Base-by-base conservation (phyloP, 2,888 invertebrate species). In the Drosophila aldrichi region DNA sequence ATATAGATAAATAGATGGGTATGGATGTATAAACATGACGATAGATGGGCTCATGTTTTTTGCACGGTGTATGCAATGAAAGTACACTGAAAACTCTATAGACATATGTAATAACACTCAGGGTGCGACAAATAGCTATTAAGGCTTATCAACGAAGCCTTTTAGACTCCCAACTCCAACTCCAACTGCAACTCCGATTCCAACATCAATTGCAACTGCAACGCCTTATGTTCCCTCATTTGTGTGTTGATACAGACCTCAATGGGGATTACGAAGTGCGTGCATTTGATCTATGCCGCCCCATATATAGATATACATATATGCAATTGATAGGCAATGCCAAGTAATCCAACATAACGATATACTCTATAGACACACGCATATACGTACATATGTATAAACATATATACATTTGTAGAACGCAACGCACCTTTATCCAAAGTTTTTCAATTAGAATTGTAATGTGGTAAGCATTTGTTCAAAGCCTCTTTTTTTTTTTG, bases 251-350 rank as follows among this genome's bases (percentile, higher is more conserved):
- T 89, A 90, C 79, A 89, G 81, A 91, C 90, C 92, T 92, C 91
- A 92, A 92, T 89, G 84, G 86, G 92, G 91, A 92, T 92, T 92
- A 92, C 78, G 75, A 68, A 77, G 82, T 91, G 88, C 87, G 83
- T 86, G 74, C 77, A 68, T 82, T 73, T 81, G 82, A 88, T 70
- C 73, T 81, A 67, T 79, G 79, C 84, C 84, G 84, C 55, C 76
- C 38, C 9, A 54, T n/a, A 43, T 14, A 48, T 9, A 51, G 48
- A 58, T 36, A 58, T 22, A 25, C 2, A 25, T 22, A 41, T 67
- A 8, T 32, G 38, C 58, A 43, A 74, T 67, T 61, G 74, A 73
- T 73, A 55, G 41, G 70, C 76, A 81, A 66, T 68, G 70, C 69
- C 58, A 81, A 83, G 76, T 86, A 81, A 88, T 85, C 74, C 77